Evolutionary conservation across 2,797 vertebrate species (phyloP), one percentile per base, ranked within the genome.

Genomic region (Helicolenus hilgendorfi): DNA sequence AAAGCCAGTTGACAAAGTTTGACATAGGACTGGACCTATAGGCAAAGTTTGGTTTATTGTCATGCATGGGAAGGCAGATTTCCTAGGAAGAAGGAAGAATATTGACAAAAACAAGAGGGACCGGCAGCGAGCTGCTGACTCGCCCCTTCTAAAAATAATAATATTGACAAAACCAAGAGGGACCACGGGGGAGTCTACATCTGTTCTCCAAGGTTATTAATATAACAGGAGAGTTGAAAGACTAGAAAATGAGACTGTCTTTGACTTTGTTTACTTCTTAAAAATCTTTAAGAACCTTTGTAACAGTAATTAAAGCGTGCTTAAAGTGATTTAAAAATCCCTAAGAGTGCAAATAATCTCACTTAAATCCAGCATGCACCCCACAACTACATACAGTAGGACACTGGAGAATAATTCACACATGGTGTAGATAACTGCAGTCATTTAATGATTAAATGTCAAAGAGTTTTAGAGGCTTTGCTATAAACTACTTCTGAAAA

Each of bases 391-490:
- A 64, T 1, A 29, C 38, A n/a, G 29, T 4, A 41, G 9, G 20
- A 62, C 59, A 41, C 53, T 11, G 4, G 45, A 27, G 29, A 84
- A 76, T 33, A 74, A 65, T 18, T 6, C 7, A 68, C 15, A 65
- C 22, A 77, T n/a, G 15, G 15, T 55, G 3, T 76, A 41, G 11
- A 41, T 45, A 31, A 64, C 5, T 75, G 33, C 20, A 58, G 31
- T 7, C 26, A 53, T 60, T 36, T 29, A 64, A 75, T 72, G 31
- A 79, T 85, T 68, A 63, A 53, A 64, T 60, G 69, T 53, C 29
- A 63, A 11, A 62, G 31, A 64, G 20, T 72, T 68, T 73, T 68
- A 29, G n/a, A 36, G 65, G 14, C 64, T 45, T 7, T 20, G 14
- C n/a, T 62, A n/a, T 53, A 49, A 49, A 73, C 64, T 31, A 11